Evolutionary conservation across 2,113 vertebrate species (phyloP), one percentile per base, ranked within the genome.

Genomic region (Cranoglanis bouderius): DNA sequence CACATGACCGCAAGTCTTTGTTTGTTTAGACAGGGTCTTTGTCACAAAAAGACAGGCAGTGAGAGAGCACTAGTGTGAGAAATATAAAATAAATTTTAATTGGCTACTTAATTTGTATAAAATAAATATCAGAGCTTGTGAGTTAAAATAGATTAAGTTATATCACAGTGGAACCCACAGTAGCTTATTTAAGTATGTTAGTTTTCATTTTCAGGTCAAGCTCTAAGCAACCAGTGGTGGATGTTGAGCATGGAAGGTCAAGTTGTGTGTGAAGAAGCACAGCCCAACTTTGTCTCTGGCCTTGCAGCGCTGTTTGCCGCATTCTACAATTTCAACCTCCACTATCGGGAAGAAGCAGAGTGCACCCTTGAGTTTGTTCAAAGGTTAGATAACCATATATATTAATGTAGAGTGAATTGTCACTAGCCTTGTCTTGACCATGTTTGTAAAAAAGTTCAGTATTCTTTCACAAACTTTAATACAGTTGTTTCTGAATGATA

Each of bases 241-340:
- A 80, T 87, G 57, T 7, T 80, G 16, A 87, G 85, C 21, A 51
- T 65, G 19, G 74, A 87, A 26, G 85, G 57, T 38, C 9, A 63
- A 12, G 74, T 51, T 74, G 85, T 87, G 75, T 63, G 9, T 87
- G 32, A 70, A 70, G 65, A 14, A n/a, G 32, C 43, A 9, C 84
- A 85, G 10, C 43, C 63, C 49, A 38, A 72, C n/a, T 53, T 85
- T 29, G 10, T 72, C 49, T 55, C 57, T 57, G 86, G 57, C 9
- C 75, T 87, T 55, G 86, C 75, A 87, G 86, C 26, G 0, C 26
- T 80, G 55, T 80, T 87, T 81, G 74, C 57, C 49, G 49, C 29
- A 63, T 80, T 80, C 3, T 51, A 87, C 13, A 87, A 80, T 87
- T 80, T 87, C 18, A 49, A 87, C 57, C 57, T 81, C 8, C n/a